These are phyloP conservation scores for Coptodon rendalli DNA, from an alignment of 2,113 vertebrate species.

Conservation along the genomic window DNA sequence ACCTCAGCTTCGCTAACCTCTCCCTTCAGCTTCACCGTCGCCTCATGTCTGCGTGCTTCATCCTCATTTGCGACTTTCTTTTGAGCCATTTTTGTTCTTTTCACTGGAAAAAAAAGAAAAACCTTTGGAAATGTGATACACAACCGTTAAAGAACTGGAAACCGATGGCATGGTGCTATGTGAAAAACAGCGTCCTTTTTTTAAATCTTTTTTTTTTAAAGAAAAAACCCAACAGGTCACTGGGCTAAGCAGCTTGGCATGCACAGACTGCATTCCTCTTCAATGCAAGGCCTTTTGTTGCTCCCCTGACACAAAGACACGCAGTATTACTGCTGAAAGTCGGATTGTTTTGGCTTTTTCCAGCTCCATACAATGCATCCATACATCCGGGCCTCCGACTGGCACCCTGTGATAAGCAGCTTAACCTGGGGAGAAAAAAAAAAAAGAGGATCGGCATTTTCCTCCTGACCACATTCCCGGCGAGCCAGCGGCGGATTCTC, in stretches of 20 bases:
- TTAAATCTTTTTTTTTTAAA: neutral
- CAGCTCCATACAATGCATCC: slow-evolving; percentile 23
- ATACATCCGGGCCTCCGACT: neutral
- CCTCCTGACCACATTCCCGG: neutral
- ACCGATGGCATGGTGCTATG: slow-evolving; percentile 62
- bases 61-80: neutral
- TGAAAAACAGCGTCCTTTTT: slow-evolving; percentile 12
- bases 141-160: slow-evolving; percentile 11
- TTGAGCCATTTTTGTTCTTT: neutral
- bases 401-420: neutral
- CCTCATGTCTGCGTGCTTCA: neutral
- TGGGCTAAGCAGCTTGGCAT: slow-evolving; percentile 40
- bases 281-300: slow-evolving; percentile 21
- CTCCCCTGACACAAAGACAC: slow-evolving; percentile 8
- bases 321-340: slow-evolving; percentile 13
- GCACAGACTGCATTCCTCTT: slow-evolving; percentile 26
- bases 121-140: slow-evolving; percentile 26
- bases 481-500: neutral
- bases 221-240: slow-evolving; percentile 15
- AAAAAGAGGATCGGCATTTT: neutral
- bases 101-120: neutral
- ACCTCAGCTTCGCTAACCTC: slow-evolving; percentile 20
- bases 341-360: slow-evolving; percentile 13
- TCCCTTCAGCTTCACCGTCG: neutral
- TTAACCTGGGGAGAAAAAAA: neutral